These are phyloP conservation scores for Bovichtus diacanthus DNA, from an alignment of 2,797 vertebrate genomes.

Conservation along the genomic window DNA sequence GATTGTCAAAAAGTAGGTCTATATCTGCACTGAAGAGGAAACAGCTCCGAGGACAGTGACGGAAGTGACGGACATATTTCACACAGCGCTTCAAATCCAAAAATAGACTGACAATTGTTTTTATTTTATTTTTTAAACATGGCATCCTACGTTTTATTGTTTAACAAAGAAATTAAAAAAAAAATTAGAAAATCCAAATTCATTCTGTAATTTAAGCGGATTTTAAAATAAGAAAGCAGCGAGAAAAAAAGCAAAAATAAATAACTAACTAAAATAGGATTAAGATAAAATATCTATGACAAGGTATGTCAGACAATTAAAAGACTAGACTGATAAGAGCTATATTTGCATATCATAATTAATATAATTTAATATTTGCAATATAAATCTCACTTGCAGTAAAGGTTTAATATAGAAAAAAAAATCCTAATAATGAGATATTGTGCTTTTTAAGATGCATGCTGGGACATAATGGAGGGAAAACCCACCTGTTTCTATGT, in stretches of 20 bases:
- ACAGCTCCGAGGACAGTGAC: conserved; percentile 55
- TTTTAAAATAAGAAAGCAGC: background rate
- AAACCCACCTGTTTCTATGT: background rate
- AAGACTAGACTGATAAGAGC: background rate
- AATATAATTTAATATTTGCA: too few relatives aligned
- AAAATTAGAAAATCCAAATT: background rate
- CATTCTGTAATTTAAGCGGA: background rate
- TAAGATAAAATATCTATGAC: background rate
- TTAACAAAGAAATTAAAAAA: background rate
- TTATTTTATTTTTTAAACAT: background rate
- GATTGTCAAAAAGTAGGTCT: background rate
- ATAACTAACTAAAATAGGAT: background rate
- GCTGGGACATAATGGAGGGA: background rate
- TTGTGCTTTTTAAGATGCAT: background rate
- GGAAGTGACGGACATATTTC: conserved; percentile 40
- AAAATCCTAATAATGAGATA: background rate
- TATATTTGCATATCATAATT: background rate
- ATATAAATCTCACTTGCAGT: background rate
- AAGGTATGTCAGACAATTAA: background rate
- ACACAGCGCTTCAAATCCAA: background rate
- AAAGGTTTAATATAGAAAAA: too few relatives aligned
- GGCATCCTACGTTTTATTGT: background rate
- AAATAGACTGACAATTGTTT: background rate
- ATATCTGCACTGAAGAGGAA: background rate
- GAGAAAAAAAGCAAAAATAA: background rate